Base-by-base conservation (phyloP, 1,140 invertebrate genomes). In the Drosophila parabipectinata region DNA sequence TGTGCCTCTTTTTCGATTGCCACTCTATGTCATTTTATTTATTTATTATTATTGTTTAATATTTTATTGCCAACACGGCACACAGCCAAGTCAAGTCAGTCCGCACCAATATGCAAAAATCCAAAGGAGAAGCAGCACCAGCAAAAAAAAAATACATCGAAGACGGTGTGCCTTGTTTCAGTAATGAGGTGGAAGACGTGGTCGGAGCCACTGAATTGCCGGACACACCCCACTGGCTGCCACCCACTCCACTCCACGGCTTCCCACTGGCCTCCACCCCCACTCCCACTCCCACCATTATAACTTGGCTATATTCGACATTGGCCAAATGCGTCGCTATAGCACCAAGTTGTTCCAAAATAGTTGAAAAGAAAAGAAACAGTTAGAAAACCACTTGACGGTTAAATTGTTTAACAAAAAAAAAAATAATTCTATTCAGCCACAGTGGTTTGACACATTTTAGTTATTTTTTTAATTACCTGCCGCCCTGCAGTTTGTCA, bases 131-230 rank as follows among this genome's bases (percentile, higher is more conserved):
- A 68, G 63, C 32, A 45, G 59, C 21, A 28, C 4, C 26, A 28
- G 26, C 26, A 28, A 57, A 45, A 47, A 32, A 32, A 72, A 58
- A 56, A 44, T 45, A 26, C 61, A 58, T 39, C 45, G 63, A 58
- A 79, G 61, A 76, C 77, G 68, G 80, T 87, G 82, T 87, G 82
- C 74, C 71, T 58, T 87, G 82, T 66, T 71, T 85, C 48, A 47
- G 59, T 87, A 85, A 85, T 85, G 82, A 85, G 82, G 50, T 39
- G 30, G 28, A 48, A 39, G 72, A 53, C 72, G 72, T 76, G 72
- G 72, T 59, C 61, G 39, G 39, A 64, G 59, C 59, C 61, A 56
- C 37, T 56, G 52, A 52, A 75, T 75, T 75, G 72, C 72, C 72
- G 71, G 71, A 75, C 72, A 74, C 72, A 75, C 60, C 72, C 64